Percentiles rank a stretch among this genome's conserved stretches.
phyloP scores from a whole-genome alignment of 2,113 vertebrate species.

The Camelus dromedarius region DNA sequence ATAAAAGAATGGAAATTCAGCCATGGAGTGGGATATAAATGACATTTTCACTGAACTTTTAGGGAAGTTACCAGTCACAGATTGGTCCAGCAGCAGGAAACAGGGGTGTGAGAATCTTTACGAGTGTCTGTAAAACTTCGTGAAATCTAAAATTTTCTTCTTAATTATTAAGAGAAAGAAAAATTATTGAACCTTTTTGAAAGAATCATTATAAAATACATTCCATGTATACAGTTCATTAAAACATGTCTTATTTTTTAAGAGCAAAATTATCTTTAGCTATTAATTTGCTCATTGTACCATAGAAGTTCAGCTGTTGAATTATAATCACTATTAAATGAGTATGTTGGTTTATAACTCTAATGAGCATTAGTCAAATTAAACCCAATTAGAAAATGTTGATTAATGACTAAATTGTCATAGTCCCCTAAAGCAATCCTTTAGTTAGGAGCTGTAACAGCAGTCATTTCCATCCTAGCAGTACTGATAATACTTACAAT shows the following conservation, averaged over 20 bases:
- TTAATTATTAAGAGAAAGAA: slow-evolving; percentile 48
- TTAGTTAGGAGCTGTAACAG: not conserved
- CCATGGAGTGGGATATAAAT: not conserved
- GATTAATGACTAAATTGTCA: slow-evolving; percentile 71
- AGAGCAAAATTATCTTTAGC: slow-evolving; percentile 73
- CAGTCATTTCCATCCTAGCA: slow-evolving; percentile 44
- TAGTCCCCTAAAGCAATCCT: not conserved
- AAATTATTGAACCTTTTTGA: slow-evolving; percentile 39
- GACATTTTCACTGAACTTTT: not conserved
- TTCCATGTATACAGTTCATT: slow-evolving; percentile 43
- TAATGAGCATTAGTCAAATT: slow-evolving; percentile 78
- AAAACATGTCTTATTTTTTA: slow-evolving; percentile 69
- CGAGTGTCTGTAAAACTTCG: not conserved
- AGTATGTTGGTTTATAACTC: slow-evolving; percentile 71
- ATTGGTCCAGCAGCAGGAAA: not conserved
- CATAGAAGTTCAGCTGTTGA: slow-evolving; percentile 75
- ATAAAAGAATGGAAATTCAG: not conserved
- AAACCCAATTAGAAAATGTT: slow-evolving; percentile 73
- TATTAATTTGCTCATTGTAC: slow-evolving; percentile 76
- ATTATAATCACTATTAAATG: slow-evolving; percentile 74
- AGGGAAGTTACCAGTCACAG: not conserved
- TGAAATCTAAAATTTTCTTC: slow-evolving; percentile 41
- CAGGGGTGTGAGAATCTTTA: not conserved
- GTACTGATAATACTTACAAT: slow-evolving; percentile 53
- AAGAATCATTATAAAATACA: slow-evolving; percentile 43